Conservation (phyloP, 2,888 invertebrate species). For the Chaetogeoica ovagalla region DNA sequence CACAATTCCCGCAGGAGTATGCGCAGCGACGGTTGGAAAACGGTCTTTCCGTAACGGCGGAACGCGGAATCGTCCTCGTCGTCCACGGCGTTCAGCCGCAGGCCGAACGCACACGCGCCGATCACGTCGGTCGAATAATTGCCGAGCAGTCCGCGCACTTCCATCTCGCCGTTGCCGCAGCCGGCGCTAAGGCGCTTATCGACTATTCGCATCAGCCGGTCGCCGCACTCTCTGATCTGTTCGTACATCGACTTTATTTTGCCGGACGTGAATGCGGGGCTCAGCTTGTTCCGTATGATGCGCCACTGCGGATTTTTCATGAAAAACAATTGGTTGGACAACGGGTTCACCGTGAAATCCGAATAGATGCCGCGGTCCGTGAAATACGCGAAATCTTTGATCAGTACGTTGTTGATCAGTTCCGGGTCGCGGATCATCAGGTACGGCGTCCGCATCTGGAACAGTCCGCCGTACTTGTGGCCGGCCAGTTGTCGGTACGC, state of each 20-base stretch:
- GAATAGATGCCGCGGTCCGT: constrained; percentile 60
- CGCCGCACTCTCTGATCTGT: constrained; percentile 60
- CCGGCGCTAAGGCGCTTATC: too few species aligned
- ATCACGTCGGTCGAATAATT: constrained; percentile 63
- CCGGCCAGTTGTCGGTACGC: constrained; percentile 8
- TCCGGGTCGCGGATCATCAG: constrained; percentile 62
- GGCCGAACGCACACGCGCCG: constrained; percentile 62
- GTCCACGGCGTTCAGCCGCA: constrained; percentile 60
- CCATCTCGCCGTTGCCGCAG: constrained; percentile 56
- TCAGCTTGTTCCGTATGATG: constrained; percentile 62
- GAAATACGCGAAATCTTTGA: constrained; percentile 62
- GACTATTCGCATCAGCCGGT: constrained; percentile 57
- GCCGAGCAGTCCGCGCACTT: constrained; percentile 60
- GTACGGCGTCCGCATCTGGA: constrained; percentile 62
- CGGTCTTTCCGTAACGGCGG: constrained; percentile 58
- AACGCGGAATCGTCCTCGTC: constrained; percentile 60
- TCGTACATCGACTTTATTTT: constrained; percentile 64
- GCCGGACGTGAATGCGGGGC: constrained; percentile 64
- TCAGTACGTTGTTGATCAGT: constrained; percentile 61
- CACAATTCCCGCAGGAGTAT: constrained; percentile 55
- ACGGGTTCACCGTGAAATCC: constrained; percentile 58
- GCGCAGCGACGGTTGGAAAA: constrained; percentile 59
- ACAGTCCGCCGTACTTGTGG: constrained; percentile 61
- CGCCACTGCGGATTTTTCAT: constrained; percentile 64
- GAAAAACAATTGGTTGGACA: constrained; percentile 60